Percentiles rank a stretch among this genome's conserved stretches.
phyloP scores from a whole-genome alignment of 2,113 vertebrate species.

The Colossoma macropomum region DNA sequence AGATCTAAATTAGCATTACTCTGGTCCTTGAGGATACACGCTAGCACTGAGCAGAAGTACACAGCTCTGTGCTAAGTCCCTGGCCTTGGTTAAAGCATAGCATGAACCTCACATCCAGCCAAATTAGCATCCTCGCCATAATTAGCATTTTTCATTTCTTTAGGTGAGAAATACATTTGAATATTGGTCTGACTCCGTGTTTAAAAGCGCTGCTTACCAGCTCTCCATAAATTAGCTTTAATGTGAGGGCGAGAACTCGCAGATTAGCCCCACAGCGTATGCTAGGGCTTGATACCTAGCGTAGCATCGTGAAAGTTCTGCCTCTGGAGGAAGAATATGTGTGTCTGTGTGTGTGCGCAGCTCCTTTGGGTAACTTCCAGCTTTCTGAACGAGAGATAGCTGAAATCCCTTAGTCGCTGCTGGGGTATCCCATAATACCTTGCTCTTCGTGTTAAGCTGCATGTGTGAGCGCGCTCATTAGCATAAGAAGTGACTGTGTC shows the following conservation, averaged over 20 bases:
- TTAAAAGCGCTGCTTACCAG: slow-evolving; percentile 57
- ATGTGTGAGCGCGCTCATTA: slow-evolving; percentile 28
- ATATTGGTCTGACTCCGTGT: slow-evolving; percentile 63
- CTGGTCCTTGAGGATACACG: not conserved
- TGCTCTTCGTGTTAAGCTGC: slow-evolving; percentile 27
- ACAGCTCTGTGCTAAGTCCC: slow-evolving; percentile 16
- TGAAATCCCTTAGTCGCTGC: slow-evolving; percentile 16
- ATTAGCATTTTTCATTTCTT: slow-evolving; percentile 67
- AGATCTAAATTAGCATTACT: not conserved
- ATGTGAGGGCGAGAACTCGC: slow-evolving; percentile 41
- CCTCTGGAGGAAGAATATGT: slow-evolving; percentile 51
- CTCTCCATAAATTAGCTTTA: slow-evolving; percentile 64
- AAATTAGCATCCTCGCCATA: slow-evolving; percentile 58
- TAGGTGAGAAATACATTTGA: slow-evolving; percentile 62
- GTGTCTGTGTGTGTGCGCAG: slow-evolving; percentile 4
- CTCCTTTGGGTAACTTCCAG: slow-evolving; percentile 51
- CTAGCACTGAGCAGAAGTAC: not conserved
- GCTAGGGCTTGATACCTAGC: slow-evolving; percentile 41
- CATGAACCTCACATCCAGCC: slow-evolving; percentile 36
- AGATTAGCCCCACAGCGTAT: slow-evolving; percentile 58
- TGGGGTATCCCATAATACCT: slow-evolving; percentile 24
- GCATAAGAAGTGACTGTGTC: slow-evolving; percentile 29
- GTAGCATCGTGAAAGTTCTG: slow-evolving; percentile 6
- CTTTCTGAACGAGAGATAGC: slow-evolving; percentile 39
- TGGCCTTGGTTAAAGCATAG: slow-evolving; percentile 44